Conservation (phyloP, 2,888 invertebrate species). For the Lacanobia oleracea region DNA sequence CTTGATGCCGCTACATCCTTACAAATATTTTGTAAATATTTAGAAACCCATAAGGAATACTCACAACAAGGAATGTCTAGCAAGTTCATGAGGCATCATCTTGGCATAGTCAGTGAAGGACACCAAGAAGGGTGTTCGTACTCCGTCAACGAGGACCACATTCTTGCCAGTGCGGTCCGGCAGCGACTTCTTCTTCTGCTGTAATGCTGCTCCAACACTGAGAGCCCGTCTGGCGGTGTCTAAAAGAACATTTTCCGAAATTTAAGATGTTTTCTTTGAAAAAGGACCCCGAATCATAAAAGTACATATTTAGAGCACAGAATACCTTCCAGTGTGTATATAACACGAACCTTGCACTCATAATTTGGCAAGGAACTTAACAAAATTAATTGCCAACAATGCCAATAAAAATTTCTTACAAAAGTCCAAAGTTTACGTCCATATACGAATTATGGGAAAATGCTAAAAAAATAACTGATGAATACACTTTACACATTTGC, state of each 20-base stretch:
- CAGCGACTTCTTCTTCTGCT: conserved; percentile 89
- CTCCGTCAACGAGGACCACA: conserved; percentile 99
- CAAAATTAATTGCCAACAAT: conserved; percentile 71
- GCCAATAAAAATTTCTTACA: conserved; percentile 71
- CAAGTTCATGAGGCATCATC: conserved; percentile 99
- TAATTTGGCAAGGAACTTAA: conserved; percentile 68
- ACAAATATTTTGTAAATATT: not conserved
- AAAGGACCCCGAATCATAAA: conserved; percentile 17
- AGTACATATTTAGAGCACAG: conserved; percentile 11
- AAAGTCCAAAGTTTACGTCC: conserved; percentile 82
- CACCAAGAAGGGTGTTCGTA: conserved; percentile 98
- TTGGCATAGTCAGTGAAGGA: conserved; percentile 98
- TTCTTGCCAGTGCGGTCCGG: conserved; percentile 93
- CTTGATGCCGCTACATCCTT: too few relatives aligned
- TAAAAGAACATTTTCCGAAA: conserved; percentile 65
- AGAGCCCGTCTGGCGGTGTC: conserved; percentile 88
- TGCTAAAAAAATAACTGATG: not conserved
- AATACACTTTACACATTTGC: not conserved
- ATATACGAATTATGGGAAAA: conserved; percentile 34
- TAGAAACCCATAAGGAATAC: conserved; percentile 72
- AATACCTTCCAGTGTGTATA: conserved; percentile 46
- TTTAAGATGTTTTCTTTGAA: not conserved
- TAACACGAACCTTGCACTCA: conserved; percentile 56
- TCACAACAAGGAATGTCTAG: conserved; percentile 96
- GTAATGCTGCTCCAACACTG: conserved; percentile 87